Evolutionary conservation across 2,888 invertebrate species (phyloP), one percentile per base, ranked within the genome.

Genomic region (Eutolmus rufibarbis): DNA sequence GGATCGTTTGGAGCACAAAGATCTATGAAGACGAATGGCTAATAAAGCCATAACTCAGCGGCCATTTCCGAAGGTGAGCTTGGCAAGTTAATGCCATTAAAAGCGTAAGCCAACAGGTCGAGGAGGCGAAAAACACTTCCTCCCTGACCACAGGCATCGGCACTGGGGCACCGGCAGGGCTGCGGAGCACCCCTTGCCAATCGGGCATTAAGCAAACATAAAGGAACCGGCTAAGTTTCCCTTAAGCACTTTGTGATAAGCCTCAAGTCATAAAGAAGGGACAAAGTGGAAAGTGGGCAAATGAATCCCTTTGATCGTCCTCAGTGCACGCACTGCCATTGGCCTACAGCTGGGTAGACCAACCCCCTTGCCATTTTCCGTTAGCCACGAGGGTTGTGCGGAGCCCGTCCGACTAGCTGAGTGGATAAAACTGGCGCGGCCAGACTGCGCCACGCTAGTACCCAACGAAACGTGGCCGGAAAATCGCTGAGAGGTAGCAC

Each of bases 351-450:
- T 81, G 85, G 74, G 66, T 23, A 88, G 90, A 90, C 90, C 91
- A 91, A 91, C 91, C 92, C 91, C 91, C 90, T 87, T 91, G 91
- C 91, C 91, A 81, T 81, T 34, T 78, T 34, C 19, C 28, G 43
- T 74, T 16, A 46, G n/a, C 37, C 37, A 76, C 34, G 77, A 66
- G 76, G 76, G 86, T 86, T 86, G 86, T 56, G 34, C 77, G 51
- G 56, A 51, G 51, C 76, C 23, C 31, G 51, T 74, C 40, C 86
- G 74, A 74, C 81, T 57, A n/a, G 78, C 56, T 57, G 86, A 85
- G 87, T 89, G 89, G 89, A 92, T 92, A 92, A 92, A 92, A 92
- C 91, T 90, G 90, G 90, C 89, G 90, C 90, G 90, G 90, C 90
- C 90, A 90, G 90, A 90, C 90, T 90, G 89, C 89, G 88, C 89